phyloP scores from a whole-genome alignment of 2,888 invertebrate species.

The Erannis defoliaria region DNA sequence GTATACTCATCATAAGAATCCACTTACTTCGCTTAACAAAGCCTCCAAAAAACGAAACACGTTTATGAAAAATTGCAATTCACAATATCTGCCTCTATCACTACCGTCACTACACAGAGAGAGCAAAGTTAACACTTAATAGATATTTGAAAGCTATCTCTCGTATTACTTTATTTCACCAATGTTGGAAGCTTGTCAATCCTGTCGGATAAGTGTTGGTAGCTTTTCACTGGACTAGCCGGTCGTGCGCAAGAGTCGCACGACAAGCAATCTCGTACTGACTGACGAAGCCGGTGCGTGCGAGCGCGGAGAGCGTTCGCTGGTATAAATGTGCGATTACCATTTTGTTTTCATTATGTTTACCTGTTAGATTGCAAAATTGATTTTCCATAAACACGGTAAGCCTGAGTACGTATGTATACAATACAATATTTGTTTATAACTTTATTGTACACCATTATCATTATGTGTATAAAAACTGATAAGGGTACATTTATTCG shows the following conservation, averaged over 20 bases:
- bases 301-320: conserved; percentile 7
- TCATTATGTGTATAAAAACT: too few species aligned
- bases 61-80: not conserved
- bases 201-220: not conserved
- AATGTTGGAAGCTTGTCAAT: not conserved
- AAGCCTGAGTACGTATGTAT: too few species aligned
- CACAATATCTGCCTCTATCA: not conserved
- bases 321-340: not conserved
- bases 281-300: not conserved
- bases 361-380: not conserved
- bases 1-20: not conserved
- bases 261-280: too few species aligned
- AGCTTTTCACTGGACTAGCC: not conserved
- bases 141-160: not conserved
- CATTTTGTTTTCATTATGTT: not conserved
- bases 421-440: too few species aligned
- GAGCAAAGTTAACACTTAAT: too few species aligned
- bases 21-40: not conserved
- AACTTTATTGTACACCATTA: too few species aligned
- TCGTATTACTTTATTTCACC: not conserved
- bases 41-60: not conserved
- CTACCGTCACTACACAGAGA: not conserved
- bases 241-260: not conserved
- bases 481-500: too few species aligned
- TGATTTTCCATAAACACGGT: not conserved